These are phyloP conservation scores for Enteromius unitaeniatus DNA, from an alignment of 2,797 vertebrate genomes.

Conservation along the genomic window DNA sequence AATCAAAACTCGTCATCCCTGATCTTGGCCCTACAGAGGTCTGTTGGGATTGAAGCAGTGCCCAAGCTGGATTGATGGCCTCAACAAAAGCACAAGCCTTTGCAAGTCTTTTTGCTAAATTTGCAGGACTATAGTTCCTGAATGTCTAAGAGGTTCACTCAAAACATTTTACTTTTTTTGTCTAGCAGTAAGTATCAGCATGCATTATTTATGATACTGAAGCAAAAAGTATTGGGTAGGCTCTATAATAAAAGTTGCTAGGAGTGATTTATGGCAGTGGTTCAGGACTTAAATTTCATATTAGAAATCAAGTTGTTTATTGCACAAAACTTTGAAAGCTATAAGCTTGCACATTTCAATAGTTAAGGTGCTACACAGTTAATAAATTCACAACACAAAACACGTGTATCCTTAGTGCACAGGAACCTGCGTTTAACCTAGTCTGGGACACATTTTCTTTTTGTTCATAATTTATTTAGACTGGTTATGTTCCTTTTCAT, in stretches of 20 bases:
- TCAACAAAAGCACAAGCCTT: neutral
- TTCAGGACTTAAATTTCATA: neutral
- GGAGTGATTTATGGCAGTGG: neutral
- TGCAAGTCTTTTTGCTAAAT: neutral
- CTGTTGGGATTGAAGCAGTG: slow-evolving; percentile 30
- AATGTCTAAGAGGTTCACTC: neutral
- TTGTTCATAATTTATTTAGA: neutral
- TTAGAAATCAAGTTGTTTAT: no score
- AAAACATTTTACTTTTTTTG: neutral
- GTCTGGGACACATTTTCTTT: neutral
- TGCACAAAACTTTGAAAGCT: neutral
- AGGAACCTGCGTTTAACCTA: neutral
- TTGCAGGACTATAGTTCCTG: neutral
- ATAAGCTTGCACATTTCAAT: neutral
- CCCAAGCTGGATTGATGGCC: slow-evolving; percentile 25
- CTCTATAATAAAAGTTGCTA: neutral
- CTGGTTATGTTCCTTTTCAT: no score
- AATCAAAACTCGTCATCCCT: slow-evolving; percentile 9
- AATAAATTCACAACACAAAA: neutral
- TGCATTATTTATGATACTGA: neutral
- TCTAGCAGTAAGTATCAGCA: neutral
- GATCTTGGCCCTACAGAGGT: slow-evolving; percentile 4
- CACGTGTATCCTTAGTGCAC: no score
- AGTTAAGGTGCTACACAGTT: neutral
- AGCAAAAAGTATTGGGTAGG: neutral